Percentiles rank a stretch among this genome's conserved stretches.
These are phyloP conservation scores for Passer montanus DNA, from an alignment of 2,113 vertebrate species.

Conservation along the genomic window DNA sequence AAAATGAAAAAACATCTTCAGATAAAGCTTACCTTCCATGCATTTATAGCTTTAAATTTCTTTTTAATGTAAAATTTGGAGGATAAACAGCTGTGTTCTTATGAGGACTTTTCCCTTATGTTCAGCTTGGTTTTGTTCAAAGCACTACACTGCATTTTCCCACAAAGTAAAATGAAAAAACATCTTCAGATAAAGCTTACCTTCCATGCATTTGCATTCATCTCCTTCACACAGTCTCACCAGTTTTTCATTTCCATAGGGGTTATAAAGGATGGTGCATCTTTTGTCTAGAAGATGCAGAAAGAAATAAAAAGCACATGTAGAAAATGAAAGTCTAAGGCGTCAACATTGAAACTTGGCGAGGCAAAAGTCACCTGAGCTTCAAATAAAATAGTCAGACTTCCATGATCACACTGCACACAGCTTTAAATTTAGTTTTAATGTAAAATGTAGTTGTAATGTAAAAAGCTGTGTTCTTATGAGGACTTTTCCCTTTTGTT, in stretches of 20 bases:
- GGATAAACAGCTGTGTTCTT: background rate
- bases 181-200: constrained; percentile 65
- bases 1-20: too few relatives aligned
- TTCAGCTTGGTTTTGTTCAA: background rate
- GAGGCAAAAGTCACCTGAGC: background rate
- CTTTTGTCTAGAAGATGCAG: constrained; percentile 76
- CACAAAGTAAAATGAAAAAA: background rate
- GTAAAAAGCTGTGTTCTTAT: background rate
- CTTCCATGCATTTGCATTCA: constrained; percentile 88
- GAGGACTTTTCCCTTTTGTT: background rate
- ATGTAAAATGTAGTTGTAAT: too few relatives aligned
- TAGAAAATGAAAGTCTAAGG: background rate
- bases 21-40: too few relatives aligned
- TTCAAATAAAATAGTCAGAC: background rate
- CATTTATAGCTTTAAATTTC: too few relatives aligned
- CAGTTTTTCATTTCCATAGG: constrained; percentile 74
- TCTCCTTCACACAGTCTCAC: constrained; percentile 83
- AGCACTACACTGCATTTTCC: background rate
- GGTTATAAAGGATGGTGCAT: constrained; percentile 82
- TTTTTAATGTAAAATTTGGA: background rate
- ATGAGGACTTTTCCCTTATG: background rate
- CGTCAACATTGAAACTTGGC: background rate
- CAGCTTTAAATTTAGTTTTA: background rate
- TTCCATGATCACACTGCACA: background rate
- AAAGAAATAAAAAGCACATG: background rate